Conservation (phyloP, 2,797 vertebrate species). For the Centroberyx gerrardi region DNA sequence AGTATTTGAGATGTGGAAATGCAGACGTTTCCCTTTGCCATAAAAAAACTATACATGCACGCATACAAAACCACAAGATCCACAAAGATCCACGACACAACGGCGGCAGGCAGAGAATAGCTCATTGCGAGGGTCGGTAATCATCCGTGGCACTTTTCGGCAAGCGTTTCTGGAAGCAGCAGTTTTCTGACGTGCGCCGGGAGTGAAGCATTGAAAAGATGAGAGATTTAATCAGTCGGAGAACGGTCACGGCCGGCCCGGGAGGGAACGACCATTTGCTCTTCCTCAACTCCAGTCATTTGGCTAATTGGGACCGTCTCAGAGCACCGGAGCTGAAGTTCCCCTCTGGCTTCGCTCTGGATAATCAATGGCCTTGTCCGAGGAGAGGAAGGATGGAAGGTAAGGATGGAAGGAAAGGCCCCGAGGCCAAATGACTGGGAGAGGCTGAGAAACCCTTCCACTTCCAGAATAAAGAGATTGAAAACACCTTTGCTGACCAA, state of each 20-base stretch:
- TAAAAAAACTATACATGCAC: too few relatives aligned
- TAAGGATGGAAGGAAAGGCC: constrained; percentile 28
- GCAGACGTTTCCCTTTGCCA: too few relatives aligned
- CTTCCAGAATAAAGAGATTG: constrained; percentile 31
- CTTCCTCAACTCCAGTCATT: constrained; percentile 68
- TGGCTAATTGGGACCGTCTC: constrained; percentile 79
- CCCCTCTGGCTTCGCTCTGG: constrained; percentile 52
- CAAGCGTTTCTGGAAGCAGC: constrained; percentile 37
- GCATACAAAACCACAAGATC: too few relatives aligned
- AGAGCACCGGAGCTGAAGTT: constrained; percentile 70
- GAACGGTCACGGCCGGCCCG: constrained; percentile 43
- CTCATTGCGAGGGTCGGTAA: background rate
- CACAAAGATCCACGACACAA: too few relatives aligned
- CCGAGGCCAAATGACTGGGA: constrained; percentile 9
- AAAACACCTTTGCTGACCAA: constrained; percentile 48
- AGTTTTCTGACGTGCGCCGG: constrained; percentile 29
- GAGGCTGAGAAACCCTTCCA: constrained; percentile 20
- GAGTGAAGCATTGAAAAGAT: constrained; percentile 47
- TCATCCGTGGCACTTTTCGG: constrained; percentile 23
- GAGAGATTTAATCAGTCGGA: constrained; percentile 70
- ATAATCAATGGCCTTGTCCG: constrained; percentile 55
- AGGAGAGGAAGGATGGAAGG: constrained; percentile 44
- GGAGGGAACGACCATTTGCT: constrained; percentile 58
- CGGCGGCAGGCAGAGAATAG: background rate
- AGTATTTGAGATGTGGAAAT: too few relatives aligned